Percentiles rank a stretch among this genome's conserved stretches.
Evolutionary conservation across 2,113 vertebrate species (phyloP).

Genomic region (Boulengerochromis microlepis): DNA sequence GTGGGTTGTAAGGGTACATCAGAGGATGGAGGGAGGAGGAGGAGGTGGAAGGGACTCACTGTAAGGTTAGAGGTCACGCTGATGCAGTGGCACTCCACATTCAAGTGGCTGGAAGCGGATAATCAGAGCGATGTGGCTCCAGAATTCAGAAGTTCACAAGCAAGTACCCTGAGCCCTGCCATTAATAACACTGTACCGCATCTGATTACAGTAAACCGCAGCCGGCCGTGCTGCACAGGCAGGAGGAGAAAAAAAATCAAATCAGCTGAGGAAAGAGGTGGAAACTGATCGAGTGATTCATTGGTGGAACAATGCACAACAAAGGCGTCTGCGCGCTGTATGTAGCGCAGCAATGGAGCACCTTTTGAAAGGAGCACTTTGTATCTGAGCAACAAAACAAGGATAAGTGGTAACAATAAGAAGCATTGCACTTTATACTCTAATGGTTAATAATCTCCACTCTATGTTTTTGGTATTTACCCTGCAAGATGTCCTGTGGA

Average conservation of each 20-base stretch:
- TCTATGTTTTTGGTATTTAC: not conserved
- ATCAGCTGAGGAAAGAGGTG: not conserved
- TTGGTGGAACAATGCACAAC: not conserved
- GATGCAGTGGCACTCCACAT: constrained; percentile 47
- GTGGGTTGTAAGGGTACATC: constrained; percentile 12
- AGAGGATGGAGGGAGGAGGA: not conserved
- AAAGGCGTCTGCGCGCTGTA: not conserved
- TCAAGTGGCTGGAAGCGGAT: constrained; percentile 38
- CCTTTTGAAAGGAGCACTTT: not conserved
- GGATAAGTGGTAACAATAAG: not conserved
- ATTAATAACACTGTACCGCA: not conserved
- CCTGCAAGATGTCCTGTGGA: not conserved
- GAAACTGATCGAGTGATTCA: constrained; percentile 8
- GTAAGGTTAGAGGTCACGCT: constrained; percentile 14
- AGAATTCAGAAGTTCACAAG: constrained; percentile 23
- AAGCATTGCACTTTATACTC: not conserved
- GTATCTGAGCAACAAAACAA: constrained; percentile 19
- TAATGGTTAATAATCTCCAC: not conserved
- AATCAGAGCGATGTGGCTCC: constrained; percentile 40
- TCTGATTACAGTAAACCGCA: constrained; percentile 8
- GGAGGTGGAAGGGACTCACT: not conserved
- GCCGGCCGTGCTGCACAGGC: not conserved
- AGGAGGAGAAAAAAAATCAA: not conserved
- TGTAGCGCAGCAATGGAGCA: not conserved
- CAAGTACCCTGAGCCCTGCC: constrained; percentile 4